Evolutionary conservation across 2,797 vertebrate genomes (phyloP).

Genomic region (Danio kyathit): DNA sequence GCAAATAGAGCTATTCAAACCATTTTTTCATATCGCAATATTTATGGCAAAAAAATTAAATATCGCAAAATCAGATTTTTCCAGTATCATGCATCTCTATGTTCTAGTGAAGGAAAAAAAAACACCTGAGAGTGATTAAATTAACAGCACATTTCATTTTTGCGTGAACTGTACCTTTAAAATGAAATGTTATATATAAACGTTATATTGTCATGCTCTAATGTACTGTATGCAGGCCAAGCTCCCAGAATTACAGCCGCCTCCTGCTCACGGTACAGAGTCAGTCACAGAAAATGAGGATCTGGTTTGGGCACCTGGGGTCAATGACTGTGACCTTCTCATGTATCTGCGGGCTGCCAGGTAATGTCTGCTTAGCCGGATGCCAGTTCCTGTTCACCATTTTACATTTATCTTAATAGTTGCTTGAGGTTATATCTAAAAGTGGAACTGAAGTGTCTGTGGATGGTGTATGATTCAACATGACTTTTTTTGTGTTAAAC

Average conservation of each 20-base stretch:
- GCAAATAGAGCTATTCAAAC: too few relatives aligned
- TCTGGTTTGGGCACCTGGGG: constrained; percentile 96
- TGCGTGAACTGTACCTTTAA: background rate
- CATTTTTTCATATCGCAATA: too few relatives aligned
- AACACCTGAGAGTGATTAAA: too few relatives aligned
- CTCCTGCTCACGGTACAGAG: constrained; percentile 83
- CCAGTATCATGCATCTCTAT: too few relatives aligned
- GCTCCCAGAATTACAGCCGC: constrained; percentile 93
- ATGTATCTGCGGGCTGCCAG: constrained; percentile 98
- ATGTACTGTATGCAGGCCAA: constrained; percentile 84
- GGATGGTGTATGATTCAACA: constrained; percentile 18
- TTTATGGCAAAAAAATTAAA: too few relatives aligned
- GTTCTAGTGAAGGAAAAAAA: too few relatives aligned
- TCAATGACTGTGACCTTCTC: constrained; percentile 98
- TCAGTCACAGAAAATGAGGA: constrained; percentile 91
- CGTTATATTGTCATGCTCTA: constrained; percentile 12
- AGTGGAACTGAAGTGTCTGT: constrained; percentile 3
- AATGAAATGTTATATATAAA: background rate
- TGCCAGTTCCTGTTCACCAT: constrained; percentile 4
- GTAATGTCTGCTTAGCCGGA: constrained; percentile 71
- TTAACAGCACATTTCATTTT: too few relatives aligned
- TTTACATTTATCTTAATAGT: constrained; percentile 13
- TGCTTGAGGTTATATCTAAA: background rate
- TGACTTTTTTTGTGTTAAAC: constrained; percentile 26
- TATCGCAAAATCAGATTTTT: too few relatives aligned